Evolutionary conservation across 2,888 invertebrate species (phyloP), one percentile per base, ranked within the genome.

Genomic region (Leptopilina drosophilae): DNA sequence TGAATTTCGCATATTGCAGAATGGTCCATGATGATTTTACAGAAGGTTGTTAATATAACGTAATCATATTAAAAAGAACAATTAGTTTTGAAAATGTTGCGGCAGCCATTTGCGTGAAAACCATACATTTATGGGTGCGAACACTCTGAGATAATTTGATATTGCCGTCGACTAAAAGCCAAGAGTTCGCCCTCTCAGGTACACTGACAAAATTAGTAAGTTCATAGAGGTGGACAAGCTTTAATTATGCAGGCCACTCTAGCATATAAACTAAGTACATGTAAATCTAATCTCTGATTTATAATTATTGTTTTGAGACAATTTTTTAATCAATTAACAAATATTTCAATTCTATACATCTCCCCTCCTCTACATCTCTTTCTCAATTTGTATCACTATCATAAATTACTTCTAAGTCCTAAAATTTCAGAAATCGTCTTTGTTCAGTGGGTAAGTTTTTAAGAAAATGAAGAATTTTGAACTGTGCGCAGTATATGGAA

Each of bases 111-210:
- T 67, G 46, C 46, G 67, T 67, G 46, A 67, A 67, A 67, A 67
- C 46, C 67, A 49, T 49, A 67, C 67, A 49, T 49, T 67, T 49
- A 49, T 49, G 20, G 20, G 67, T 49, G 46, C 20, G 67, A 20
- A 67, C 67, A 67, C 20, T 49, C 46, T 11, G 77, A 73, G 78
- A 81, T 81, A 81, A 82, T 82, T 81, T 77, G 81, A 82, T 82
- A 82, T 80, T 81, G 79, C 78, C 33, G 77, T 77, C 67, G 78
- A 77, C 79, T 78, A 78, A 82, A 80, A 82, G 80, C 80, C 78
- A 77, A 49, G 82, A 76, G 77, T 77, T 77, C 76, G 42, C 33
- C 64, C 49, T 76, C 67, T 64, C 53, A 46, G 46, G 67, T 49
- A 67, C 12, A 40, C 67, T 49, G 67, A 46, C 49, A 67, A 67